phyloP scores from a whole-genome alignment of 2,797 vertebrate genomes.

The Chelidonichthys spinosus region DNA sequence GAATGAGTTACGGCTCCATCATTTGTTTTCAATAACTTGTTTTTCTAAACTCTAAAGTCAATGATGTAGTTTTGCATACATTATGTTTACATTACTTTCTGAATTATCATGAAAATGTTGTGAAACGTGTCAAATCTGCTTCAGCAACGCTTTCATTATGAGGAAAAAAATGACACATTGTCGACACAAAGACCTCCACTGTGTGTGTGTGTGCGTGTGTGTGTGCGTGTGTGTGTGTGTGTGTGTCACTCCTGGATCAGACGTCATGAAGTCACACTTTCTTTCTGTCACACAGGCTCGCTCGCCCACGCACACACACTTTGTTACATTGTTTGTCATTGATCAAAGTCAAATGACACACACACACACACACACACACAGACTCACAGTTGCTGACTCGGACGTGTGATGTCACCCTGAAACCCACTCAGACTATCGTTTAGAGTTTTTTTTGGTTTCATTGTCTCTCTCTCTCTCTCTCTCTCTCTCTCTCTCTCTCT shows the following conservation, averaged over 20 bases:
- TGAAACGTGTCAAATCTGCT: no score
- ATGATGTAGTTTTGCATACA: no score
- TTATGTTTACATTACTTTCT: no score
- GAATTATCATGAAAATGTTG: no score
- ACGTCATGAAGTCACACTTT: constrained; percentile 58
- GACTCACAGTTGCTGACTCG: background rate
- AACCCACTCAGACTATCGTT: constrained; percentile 15
- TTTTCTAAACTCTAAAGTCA: no score
- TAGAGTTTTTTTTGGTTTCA: background rate
- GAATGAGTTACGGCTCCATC: no score
- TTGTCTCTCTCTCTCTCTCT: background rate
- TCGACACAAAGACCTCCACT: constrained; percentile 49
- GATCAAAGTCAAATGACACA: constrained; percentile 6
- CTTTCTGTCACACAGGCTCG: background rate
- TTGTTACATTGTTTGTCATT: constrained; percentile 37
- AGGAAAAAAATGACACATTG: background rate
- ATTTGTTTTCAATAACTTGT: no score
- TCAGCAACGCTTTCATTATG: background rate
- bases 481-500: background rate
- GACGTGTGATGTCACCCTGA: constrained; percentile 8
- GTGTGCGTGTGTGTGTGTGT: constrained; percentile 14
- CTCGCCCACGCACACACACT: constrained; percentile 24
- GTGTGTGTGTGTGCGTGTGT: constrained; percentile 35
- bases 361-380: background rate
- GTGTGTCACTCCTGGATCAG: constrained; percentile 50